phyloP scores from a whole-genome alignment of 2,113 vertebrate species.

The Empidonax traillii region DNA sequence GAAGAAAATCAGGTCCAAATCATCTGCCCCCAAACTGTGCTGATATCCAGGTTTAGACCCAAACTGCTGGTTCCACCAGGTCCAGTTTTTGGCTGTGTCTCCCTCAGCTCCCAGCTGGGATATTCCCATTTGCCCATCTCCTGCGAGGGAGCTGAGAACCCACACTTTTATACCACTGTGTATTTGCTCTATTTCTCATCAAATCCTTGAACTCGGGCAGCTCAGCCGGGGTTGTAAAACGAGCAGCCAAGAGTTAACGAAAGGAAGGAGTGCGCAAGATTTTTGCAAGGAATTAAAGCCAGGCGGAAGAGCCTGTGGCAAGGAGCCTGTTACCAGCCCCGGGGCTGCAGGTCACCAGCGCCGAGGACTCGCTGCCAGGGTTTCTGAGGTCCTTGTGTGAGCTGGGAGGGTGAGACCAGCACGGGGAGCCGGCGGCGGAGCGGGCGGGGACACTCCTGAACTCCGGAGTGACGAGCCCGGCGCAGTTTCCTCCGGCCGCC shows the following conservation, averaged over 20 bases:
- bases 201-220: neutral
- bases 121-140: neutral
- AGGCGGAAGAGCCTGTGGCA: neutral
- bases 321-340: neutral
- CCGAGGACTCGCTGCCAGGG: neutral
- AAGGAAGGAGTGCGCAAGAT: neutral
- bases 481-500: conserved; percentile 27
- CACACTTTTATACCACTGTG: accelerated
- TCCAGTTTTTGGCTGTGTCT: neutral
- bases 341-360: neutral
- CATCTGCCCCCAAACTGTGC: neutral
- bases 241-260: conserved; percentile 29
- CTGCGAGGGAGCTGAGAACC: neutral
- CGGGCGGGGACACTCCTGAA: neutral
- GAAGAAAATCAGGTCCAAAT: neutral
- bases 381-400: neutral
- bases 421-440: neutral
- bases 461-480: neutral
- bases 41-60: neutral
- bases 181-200: neutral
- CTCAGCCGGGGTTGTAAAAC: neutral
- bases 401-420: neutral
- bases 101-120: neutral
- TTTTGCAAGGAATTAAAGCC: conserved; percentile 8
- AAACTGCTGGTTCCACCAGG: neutral